These are phyloP conservation scores for Pygmarrhopalites habei DNA, from an alignment of 1,140 invertebrate species.

Conservation along the genomic window DNA sequence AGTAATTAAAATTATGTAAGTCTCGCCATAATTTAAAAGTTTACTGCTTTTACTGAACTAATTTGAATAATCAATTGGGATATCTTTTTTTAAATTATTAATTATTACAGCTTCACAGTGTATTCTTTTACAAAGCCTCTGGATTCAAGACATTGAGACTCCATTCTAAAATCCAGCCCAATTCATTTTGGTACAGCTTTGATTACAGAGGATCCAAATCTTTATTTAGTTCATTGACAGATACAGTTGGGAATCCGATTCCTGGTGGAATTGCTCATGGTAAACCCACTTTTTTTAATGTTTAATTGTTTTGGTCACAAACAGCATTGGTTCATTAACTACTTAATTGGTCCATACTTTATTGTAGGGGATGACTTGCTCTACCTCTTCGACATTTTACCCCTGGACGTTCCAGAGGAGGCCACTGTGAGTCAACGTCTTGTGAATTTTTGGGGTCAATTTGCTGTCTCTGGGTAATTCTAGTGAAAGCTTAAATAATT, in stretches of 20 bases:
- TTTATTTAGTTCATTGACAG: neutral
- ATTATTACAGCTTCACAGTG: slow-evolving; percentile 25
- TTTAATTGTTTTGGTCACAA: no score
- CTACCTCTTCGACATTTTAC: slow-evolving; percentile 31
- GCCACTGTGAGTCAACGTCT: slow-evolving; percentile 20
- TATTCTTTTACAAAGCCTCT: slow-evolving; percentile 35
- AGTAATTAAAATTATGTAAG: no score
- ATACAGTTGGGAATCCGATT: neutral
- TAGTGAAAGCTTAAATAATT: no score
- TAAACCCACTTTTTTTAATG: no score
- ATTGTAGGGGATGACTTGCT: slow-evolving; percentile 36
- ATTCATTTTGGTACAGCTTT: slow-evolving; percentile 33
- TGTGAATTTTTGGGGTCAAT: slow-evolving; percentile 35
- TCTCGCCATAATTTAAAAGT: no score
- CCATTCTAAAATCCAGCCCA: slow-evolving; percentile 20
- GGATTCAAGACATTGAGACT: slow-evolving; percentile 24
- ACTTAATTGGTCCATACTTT: no score
- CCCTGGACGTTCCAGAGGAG: slow-evolving; percentile 19
- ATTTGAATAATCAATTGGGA: no score
- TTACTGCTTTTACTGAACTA: no score
- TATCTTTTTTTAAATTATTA: no score
- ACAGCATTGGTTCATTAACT: no score
- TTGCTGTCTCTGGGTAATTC: slow-evolving; percentile 38
- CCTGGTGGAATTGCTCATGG: slow-evolving; percentile 33
- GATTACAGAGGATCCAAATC: slow-evolving; percentile 22